Evolutionary conservation across 1,140 invertebrate species (phyloP).

Genomic region (Macrobrachium rosenbergii): DNA sequence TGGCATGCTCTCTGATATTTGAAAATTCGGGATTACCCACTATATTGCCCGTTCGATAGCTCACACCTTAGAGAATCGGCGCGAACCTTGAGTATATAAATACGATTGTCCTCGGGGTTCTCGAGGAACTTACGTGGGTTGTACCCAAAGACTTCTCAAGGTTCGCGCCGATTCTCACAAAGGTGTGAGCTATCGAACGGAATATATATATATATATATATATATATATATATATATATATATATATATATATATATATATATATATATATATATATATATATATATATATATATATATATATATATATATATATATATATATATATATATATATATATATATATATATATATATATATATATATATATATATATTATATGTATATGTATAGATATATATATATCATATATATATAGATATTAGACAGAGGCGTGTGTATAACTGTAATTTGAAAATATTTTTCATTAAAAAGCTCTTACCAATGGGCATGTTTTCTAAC

Average conservation of each 20-base stretch:
- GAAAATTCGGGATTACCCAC: no score
- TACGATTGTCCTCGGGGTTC: no score
- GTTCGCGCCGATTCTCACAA: neutral
- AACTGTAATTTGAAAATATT: neutral
- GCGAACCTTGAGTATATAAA: no score
- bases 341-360: conserved; percentile 34
- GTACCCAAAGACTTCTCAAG: no score
- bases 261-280: conserved; percentile 34
- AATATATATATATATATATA: conserved; percentile 14
- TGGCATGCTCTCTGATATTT: no score
- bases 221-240: conserved; percentile 34
- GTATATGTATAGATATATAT: no score
- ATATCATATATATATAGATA: neutral
- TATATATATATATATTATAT: conserved; percentile 31
- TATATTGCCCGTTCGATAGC: no score
- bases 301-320: conserved; percentile 32
- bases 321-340: conserved; percentile 34
- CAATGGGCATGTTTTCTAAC: no score
- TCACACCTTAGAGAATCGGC: no score
- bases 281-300: conserved; percentile 34
- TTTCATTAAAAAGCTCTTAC: neutral
- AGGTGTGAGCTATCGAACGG: neutral
- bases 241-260: conserved; percentile 34
- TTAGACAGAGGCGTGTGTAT: neutral
- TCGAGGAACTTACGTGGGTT: no score